Conservation (phyloP, 2,113 vertebrate species). For the Tyrannus savana region DNA sequence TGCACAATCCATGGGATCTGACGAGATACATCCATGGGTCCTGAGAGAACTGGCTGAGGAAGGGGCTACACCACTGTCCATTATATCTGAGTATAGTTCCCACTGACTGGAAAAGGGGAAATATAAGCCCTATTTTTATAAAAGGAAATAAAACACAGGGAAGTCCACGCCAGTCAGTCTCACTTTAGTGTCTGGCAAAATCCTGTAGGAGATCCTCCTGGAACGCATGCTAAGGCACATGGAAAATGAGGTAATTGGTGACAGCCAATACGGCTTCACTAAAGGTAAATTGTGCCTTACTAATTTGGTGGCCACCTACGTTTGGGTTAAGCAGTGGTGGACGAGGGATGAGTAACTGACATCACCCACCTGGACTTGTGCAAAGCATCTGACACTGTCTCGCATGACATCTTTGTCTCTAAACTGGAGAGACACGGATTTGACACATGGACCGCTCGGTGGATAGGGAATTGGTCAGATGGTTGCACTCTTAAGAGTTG, state of each 20-base stretch:
- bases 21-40: not conserved
- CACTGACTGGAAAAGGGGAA: not conserved
- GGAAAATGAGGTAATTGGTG: not conserved
- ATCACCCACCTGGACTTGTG: not conserved
- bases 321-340: not conserved
- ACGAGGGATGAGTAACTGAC: not conserved
- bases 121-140: not conserved
- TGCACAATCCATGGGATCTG: accelerated
- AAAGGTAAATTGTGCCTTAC: not conserved
- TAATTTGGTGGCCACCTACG: accelerated
- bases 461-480: not conserved
- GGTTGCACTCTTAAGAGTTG: not conserved
- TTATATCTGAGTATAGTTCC: not conserved
- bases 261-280: not conserved
- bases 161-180: not conserved
- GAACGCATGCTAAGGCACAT: not conserved
- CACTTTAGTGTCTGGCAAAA: not conserved
- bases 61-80: not conserved
- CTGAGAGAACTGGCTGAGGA: not conserved
- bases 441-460: not conserved
- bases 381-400: not conserved
- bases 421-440: not conserved
- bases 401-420: not conserved
- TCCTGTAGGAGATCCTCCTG: not conserved
- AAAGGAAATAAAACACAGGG: not conserved